phyloP scores from a whole-genome alignment of 2,797 vertebrate genomes.

The Pipistrellus kuhlii region DNA sequence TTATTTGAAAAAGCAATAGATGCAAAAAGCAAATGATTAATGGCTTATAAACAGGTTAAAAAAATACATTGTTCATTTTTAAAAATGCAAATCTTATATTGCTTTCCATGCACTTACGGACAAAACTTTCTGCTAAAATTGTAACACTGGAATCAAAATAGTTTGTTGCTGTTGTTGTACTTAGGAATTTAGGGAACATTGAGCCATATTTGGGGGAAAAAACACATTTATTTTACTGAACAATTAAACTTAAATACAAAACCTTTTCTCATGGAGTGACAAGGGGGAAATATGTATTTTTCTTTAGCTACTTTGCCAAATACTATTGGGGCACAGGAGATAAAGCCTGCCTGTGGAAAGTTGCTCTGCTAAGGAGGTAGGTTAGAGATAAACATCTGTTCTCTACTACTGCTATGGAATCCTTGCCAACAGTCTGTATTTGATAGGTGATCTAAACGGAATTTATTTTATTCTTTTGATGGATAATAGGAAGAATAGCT shows the following conservation, averaged over 20 bases:
- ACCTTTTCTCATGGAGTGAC: neutral
- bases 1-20: constrained; percentile 73
- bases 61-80: constrained; percentile 78
- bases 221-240: neutral
- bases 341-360: neutral
- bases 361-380: neutral
- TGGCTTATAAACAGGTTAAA: constrained; percentile 74
- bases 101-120: constrained; percentile 70
- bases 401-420: constrained; percentile 5
- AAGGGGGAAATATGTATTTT: neutral
- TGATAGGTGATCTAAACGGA: neutral
- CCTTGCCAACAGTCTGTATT: constrained; percentile 13
- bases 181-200: neutral
- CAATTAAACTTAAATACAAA: constrained; percentile 32
- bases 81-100: constrained; percentile 74
- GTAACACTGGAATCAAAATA: constrained; percentile 47
- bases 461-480: constrained; percentile 39
- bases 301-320: constrained; percentile 23
- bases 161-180: neutral
- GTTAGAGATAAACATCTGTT: constrained; percentile 57
- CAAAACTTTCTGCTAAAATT: constrained; percentile 60
- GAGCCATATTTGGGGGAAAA: neutral
- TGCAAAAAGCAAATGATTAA: constrained; percentile 66
- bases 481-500: neutral
- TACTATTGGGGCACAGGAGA: neutral